phyloP scores from a whole-genome alignment of 2,797 vertebrate genomes.

The Girardinus metallicus region DNA sequence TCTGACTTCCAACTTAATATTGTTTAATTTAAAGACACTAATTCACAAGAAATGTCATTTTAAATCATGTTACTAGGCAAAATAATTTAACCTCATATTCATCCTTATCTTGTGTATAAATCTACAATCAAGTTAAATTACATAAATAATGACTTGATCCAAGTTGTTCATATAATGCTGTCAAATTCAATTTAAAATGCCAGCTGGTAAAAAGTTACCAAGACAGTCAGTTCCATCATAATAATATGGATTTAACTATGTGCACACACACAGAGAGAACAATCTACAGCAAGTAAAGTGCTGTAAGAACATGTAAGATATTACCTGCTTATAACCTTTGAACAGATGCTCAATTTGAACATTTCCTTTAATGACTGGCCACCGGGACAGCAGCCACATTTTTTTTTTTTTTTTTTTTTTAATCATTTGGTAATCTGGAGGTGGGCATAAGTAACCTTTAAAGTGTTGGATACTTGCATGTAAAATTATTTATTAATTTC shows the following conservation, averaged over 20 bases:
- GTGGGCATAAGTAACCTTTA: neutral
- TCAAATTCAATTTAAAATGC: neutral
- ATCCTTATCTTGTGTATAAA: neutral
- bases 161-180: neutral
- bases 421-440: neutral
- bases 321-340: slow-evolving; percentile 1
- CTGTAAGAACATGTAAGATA: neutral
- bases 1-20: neutral
- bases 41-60: neutral
- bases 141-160: neutral
- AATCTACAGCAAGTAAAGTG: neutral
- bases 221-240: neutral
- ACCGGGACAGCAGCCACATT: neutral
- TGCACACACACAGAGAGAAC: neutral
- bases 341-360: neutral
- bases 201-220: neutral
- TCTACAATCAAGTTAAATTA: neutral
- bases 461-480: neutral
- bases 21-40: neutral
- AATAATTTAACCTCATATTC: neutral
- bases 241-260: neutral
- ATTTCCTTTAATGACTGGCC: neutral
- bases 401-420: neutral
- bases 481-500: neutral
- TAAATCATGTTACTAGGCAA: neutral